A percentile compares a stretch with the other conserved stretches of the same genome.
These are phyloP conservation scores for Drosophila conformis DNA, from an alignment of 2,888 invertebrate genomes.

Conservation along the genomic window DNA sequence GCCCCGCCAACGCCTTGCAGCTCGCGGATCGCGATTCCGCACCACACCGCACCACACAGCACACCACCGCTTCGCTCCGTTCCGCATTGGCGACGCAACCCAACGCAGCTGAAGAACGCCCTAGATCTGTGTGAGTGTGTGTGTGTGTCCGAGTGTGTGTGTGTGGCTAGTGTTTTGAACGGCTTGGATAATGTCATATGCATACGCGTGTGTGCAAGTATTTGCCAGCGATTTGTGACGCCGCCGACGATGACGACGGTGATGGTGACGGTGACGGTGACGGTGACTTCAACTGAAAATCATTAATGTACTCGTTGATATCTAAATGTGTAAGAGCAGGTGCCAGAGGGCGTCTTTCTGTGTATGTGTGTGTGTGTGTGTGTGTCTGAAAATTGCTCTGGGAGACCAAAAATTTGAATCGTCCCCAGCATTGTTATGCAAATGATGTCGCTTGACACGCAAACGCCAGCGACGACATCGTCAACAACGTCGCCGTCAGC, in stretches of 20 bases:
- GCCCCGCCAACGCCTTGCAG: slow-evolving; percentile 13
- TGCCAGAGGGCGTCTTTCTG: slow-evolving; percentile 60
- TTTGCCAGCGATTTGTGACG: slow-evolving; percentile 64
- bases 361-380: slow-evolving; percentile 21
- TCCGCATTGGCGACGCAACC: slow-evolving; percentile 75
- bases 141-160: neutral
- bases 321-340: slow-evolving; percentile 59
- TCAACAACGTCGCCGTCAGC: slow-evolving; percentile 9
- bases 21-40: slow-evolving; percentile 30
- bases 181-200: slow-evolving; percentile 69
- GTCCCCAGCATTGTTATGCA: slow-evolving; percentile 85
- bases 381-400: slow-evolving; percentile 71
- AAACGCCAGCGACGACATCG: slow-evolving; percentile 69
- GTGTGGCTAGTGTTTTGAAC: slow-evolving; percentile 6
- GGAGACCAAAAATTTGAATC: slow-evolving; percentile 79
- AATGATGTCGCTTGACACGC: slow-evolving; percentile 84
- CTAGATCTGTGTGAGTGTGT: neutral
- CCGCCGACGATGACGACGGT: slow-evolving; percentile 20
- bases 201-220: slow-evolving; percentile 61
- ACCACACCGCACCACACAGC: neutral
- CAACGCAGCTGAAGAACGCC: slow-evolving; percentile 49
- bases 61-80: slow-evolving; percentile 43
- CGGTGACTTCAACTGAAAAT: slow-evolving; percentile 56
- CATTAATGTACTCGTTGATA: slow-evolving; percentile 57
- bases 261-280: slow-evolving; percentile 18